Conservation (phyloP, 2,888 invertebrate genomes). For the Apotomis capreana region DNA sequence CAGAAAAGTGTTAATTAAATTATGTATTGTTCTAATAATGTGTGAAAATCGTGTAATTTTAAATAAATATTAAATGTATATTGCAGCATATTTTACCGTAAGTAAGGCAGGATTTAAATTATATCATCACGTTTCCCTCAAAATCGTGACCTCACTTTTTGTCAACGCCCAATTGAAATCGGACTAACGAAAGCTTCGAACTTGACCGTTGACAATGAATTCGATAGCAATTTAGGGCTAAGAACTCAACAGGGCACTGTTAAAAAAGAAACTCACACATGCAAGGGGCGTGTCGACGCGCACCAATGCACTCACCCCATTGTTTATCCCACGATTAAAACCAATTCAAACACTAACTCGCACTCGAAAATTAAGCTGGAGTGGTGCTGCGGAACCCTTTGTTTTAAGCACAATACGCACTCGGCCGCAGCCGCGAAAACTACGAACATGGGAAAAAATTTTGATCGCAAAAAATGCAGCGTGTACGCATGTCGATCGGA, state of each 20-base stretch:
- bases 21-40: no score
- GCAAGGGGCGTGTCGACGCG: slow-evolving; percentile 71
- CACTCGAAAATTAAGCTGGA: slow-evolving; percentile 81
- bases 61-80: no score
- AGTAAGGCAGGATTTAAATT: slow-evolving; percentile 25
- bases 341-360: slow-evolving; percentile 82
- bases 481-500: neutral
- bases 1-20: no score
- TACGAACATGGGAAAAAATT: slow-evolving; percentile 49
- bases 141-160: slow-evolving; percentile 40
- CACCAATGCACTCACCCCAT: slow-evolving; percentile 72
- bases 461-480: neutral
- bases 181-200: slow-evolving; percentile 33
- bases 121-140: slow-evolving; percentile 31
- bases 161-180: slow-evolving; percentile 32
- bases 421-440: slow-evolving; percentile 59
- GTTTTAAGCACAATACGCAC: slow-evolving; percentile 78
- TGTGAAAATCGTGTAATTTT: no score
- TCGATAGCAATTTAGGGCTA: slow-evolving; percentile 35
- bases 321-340: slow-evolving; percentile 83
- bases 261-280: slow-evolving; percentile 60
- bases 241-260: slow-evolving; percentile 34
- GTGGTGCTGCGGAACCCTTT: slow-evolving; percentile 73
- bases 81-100: neutral
- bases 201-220: slow-evolving; percentile 37